Base-by-base conservation (phyloP, 2,797 vertebrate genomes). In the Coreius guichenoti region DNA sequence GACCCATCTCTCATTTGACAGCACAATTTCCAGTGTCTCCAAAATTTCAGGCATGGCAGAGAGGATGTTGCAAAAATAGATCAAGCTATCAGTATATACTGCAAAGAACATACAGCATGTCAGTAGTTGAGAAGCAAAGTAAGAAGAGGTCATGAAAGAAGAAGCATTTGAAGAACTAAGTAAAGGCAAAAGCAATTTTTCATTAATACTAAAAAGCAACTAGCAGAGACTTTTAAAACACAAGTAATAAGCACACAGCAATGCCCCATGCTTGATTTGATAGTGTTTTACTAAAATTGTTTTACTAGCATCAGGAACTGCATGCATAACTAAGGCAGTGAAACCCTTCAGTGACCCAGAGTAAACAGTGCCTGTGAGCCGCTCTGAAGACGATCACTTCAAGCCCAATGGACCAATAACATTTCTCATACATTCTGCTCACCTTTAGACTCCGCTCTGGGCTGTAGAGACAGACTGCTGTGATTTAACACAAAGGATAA, bases 401-500 rank as follows among this genome's bases (percentile, higher is more conserved):
- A 61, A 82, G 70, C 76, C 78, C 68, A 75, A 19, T 49, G 74
- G 84, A 67, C 51, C 67, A 75, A 39, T 75, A 68, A 61, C 69
- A 89, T 58, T 73, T 49, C 67, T 82, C 69, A 73, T 72, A 33
- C 75, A 58, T 83, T 63, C 82, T 69, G 77, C 61, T 89, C 75
- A 73, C 63, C 31, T 81, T 80, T 82, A 84, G 54, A 81, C 77
- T 63, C 68, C n/a, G 47, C 82, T 74, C 47, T 86, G 70, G 82
- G 72, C 81, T 63, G 56, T 74, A 51, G 78, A 74, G 68, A 74
- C 68, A 77, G 79, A 49, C 82, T 69, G 68, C 51, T 49, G 82
- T 69, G 80, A 85, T 84, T 80, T 84, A 82, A 73, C 83, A 65
- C 76, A 80, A 73, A 85, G 84, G 69, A 80, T 85, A 85, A 74